Base-by-base conservation (phyloP, 2,797 vertebrate species). In the Phataginus tetradactyla region DNA sequence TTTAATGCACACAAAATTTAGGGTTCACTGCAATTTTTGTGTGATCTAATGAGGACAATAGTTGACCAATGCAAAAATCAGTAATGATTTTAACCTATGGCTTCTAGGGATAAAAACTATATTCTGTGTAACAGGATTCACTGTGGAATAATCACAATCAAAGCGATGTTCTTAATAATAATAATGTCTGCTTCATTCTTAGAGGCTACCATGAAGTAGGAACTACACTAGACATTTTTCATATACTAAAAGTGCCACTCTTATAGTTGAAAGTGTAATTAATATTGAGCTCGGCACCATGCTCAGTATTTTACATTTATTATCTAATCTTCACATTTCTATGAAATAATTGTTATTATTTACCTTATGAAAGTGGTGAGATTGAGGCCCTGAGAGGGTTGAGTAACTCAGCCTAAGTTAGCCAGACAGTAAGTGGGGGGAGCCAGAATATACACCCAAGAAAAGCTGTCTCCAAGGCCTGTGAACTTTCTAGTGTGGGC, bases 81-180 rank as follows among this genome's bases (percentile, higher is more conserved):
- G 69, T 80, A 89, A 69, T 63, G 18, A 91, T 92, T 85, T 91
- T 61, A 75, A 90, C 17, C 55, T 87, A 23, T 68, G 55, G 37
- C 14, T 85, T 69, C 11, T 57, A 29, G 64, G 64, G 32, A 29
- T n/a, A 89, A 81, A 81, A 55, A 27, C 7, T 45, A 3, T 80
- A 78, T 87, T 85, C 55, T 77, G 45, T 34, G 18, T 64, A 90
- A 93, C 13, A 88, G 66, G 45, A 49, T 84, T 90, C n/a, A 68
- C 5, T 83, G 25, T 57, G 32, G 11, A 89, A 78, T 75, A 91
- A 74, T 55, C 78, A 49, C 57, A 79, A 45, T 37, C 21, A 91
- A 34, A 57, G n/a, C n/a, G 5, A 55, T 68, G n/a, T 29, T 53
- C 23, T 25, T 79, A 49, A 21, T 45, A 20, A 66, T 59, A 86